Base-by-base conservation (phyloP, 2,113 vertebrate species). In the Himantopus leucocephalus region DNA sequence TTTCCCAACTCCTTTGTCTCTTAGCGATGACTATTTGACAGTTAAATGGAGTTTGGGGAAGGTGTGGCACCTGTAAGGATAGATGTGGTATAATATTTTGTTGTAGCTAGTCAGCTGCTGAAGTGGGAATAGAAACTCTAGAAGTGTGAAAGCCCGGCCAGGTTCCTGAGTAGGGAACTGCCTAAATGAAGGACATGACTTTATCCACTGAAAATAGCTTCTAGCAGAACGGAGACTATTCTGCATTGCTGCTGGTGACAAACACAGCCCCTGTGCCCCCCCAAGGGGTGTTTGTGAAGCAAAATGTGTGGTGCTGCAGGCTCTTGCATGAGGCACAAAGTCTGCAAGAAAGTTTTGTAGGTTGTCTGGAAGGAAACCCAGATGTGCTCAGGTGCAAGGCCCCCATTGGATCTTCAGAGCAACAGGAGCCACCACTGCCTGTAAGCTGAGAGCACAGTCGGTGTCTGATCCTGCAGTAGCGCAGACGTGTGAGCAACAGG, bases 41-140 rank as follows among this genome's bases (percentile, higher is more conserved):
- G 35, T 9, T 23, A 5, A 18, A 2, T 7, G 43, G 34, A 2
- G 3, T 10, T 8, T 21, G 56, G 21, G 32, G 37, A 41, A 85
- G 56, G 67, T 10, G 76, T 7, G 80, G 59, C 5, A 0, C 14
- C 8, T 1, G 5, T 2, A 1, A 0, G 72, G 23, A 0, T 2
- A 6, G 74, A 7, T 4, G 2, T 1, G 16, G 3, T 8, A 2
- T 3, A 1, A 0, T 2, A 3, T 4, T 27, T n/a, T 27, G 15
- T 22, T 20, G 41, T 13, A 2, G 32, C 11, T 29, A 4, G 3
- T 20, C 15, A 4, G 4, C 14, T 7, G 35, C 72, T n/a, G 59
- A 32, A 29, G 32, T 3, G 39, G 68, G 6, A 35, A 3, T 3
- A 14, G 72, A 5, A 34, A 1, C 50, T 43, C 6, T 3, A 1